Conservation (phyloP, 2,113 vertebrate genomes). For the Mustela nigripes region DNA sequence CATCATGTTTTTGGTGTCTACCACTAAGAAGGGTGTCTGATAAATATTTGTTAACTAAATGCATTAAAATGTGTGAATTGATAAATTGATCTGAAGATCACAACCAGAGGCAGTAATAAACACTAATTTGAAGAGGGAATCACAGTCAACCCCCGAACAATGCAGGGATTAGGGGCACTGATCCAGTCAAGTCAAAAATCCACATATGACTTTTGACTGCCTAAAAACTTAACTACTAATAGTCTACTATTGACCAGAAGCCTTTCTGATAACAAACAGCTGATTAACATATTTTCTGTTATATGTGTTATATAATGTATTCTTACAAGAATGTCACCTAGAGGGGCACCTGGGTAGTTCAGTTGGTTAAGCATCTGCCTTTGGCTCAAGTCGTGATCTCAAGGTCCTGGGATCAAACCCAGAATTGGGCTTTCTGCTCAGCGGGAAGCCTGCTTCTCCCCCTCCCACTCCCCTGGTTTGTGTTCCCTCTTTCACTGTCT, state of each 20-base stretch:
- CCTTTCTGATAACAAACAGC: not conserved
- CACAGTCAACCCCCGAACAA: not conserved
- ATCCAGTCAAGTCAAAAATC: not conserved
- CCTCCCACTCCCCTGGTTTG: no score
- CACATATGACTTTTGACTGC: not conserved
- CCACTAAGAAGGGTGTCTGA: not conserved
- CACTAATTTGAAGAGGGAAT: not conserved
- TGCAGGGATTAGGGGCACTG: not conserved
- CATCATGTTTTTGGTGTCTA: not conserved
- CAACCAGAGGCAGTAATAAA: not conserved
- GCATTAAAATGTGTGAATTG: not conserved
- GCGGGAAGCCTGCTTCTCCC: no score
- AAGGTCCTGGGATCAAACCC: no score
- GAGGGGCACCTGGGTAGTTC: no score
- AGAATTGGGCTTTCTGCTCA: no score
- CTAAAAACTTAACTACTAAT: not conserved
- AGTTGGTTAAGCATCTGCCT: no score
- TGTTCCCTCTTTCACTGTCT: no score
- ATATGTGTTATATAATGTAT: not conserved
- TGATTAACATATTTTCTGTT: not conserved
- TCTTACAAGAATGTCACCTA: not conserved
- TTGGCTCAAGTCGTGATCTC: no score
- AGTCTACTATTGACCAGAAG: not conserved
- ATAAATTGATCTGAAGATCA: not conserved
- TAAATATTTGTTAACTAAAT: not conserved